Evolutionary conservation across 2,797 vertebrate species (phyloP).

Genomic region (Aotus griseimembra): DNA sequence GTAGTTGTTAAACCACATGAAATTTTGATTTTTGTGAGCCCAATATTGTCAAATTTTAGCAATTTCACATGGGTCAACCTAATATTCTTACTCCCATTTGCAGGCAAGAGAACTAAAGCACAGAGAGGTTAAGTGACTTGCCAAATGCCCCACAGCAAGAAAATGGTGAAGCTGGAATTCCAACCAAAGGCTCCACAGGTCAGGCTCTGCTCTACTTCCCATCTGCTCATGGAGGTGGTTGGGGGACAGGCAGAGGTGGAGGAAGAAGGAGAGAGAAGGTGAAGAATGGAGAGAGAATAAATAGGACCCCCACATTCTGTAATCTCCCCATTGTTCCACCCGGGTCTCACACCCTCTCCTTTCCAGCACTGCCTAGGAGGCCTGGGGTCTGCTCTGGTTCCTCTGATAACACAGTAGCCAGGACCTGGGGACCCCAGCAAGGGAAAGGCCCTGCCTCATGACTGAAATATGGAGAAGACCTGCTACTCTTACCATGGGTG

Average conservation of each 20-base stretch:
- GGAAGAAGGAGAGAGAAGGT: too few relatives aligned
- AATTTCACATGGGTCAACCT: not conserved
- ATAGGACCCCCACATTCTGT: not conserved
- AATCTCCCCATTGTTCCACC: not conserved
- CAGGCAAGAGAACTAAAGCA: not conserved
- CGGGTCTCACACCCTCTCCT: not conserved
- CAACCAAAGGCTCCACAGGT: not conserved
- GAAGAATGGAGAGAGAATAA: too few relatives aligned
- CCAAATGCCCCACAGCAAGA: slow-evolving; percentile 21
- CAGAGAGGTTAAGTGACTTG: not conserved
- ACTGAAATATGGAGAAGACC: not conserved
- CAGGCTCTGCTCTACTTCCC: too few relatives aligned
- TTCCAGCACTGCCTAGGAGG: not conserved
- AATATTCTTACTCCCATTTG: not conserved
- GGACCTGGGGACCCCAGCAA: not conserved
- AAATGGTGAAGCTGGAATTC: not conserved
- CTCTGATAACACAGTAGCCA: not conserved
- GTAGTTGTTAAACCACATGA: not conserved
- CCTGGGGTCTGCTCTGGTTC: not conserved
- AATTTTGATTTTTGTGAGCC: not conserved
- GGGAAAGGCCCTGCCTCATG: not conserved
- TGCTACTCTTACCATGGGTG: not conserved
- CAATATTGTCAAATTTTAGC: not conserved
- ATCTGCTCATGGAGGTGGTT: too few relatives aligned
- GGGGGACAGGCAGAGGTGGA: too few relatives aligned